Base-by-base conservation (phyloP, 30 jellyfish, hydroid and myxozoan genomes). In the Phacellophora camtschatica region DNA sequence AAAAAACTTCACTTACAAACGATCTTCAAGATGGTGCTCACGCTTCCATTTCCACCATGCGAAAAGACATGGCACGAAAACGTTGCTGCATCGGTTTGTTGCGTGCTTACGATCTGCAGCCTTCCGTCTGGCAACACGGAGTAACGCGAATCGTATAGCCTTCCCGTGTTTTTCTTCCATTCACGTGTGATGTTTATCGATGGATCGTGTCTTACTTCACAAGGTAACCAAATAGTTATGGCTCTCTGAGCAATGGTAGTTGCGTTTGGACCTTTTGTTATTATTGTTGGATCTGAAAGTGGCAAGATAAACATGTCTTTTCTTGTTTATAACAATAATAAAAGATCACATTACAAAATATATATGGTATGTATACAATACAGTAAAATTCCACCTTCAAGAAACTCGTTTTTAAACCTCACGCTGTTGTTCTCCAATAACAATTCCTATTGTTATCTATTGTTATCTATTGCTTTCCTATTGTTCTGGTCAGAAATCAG, bases 171-270 rank as follows among this genome's bases (percentile, higher is more conserved):
- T 53, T 84, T 66, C 8, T 95, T 72, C 98, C 98, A 90, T 34
- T 90, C 96, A 41, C 98, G 35, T 3, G 90, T 79, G 54, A 84
- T 68, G 28, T 67, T 83, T 41, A 84, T 83, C 4, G 80, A 83
- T 35, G 96, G 95, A 42, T 90, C 98, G 56, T 83, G 96, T 36
- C 61, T 4, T 16, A 90, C 98, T 56, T 59, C 73, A 74, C 98
- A 90, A 4, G 98, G 94, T 19, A 90, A 43, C 49, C 48, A 22
- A 5, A 73, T 56, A 3, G 88, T 85, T 19, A 62, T 84, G 13
- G 96, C 96, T 49, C 77, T 77, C 25, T 34, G 87, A 0, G 80
- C 98, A 15, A 53, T 76, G 2, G 95, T 75, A 49, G 88, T 90
- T 16, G 70, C 34, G 32, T 68, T 67, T 18, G 96, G 96, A 12